phyloP scores from a whole-genome alignment of 1,140 invertebrate species.

The Anastrepha obliqua region DNA sequence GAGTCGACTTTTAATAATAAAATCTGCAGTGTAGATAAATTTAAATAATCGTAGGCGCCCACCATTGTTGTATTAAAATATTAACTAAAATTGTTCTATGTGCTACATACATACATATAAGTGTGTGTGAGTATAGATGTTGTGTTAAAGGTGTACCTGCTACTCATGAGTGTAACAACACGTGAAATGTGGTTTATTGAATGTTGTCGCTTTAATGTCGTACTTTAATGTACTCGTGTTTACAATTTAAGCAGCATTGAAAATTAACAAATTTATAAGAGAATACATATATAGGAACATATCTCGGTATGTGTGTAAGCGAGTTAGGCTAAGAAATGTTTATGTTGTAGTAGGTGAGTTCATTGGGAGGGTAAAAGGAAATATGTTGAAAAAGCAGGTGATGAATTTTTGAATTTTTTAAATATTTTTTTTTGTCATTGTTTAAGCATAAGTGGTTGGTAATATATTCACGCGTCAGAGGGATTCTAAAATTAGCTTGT shows the following conservation, averaged over 20 bases:
- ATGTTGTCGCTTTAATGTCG: neutral
- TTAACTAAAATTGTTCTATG: neutral
- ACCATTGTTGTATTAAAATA: neutral
- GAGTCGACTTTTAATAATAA: neutral
- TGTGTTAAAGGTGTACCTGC: neutral
- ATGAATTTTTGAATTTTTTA: too few relatives aligned
- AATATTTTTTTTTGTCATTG: too few relatives aligned
- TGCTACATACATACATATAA: neutral
- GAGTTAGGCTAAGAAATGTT: too few relatives aligned
- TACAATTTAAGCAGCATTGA: neutral
- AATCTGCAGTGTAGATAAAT: constrained; percentile 1
- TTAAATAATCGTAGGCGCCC: constrained; percentile 14
- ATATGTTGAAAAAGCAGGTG: too few relatives aligned
- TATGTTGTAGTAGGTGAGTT: too few relatives aligned
- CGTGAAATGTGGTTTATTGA: neutral
- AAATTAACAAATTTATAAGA: neutral
- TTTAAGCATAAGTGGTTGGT: too few relatives aligned
- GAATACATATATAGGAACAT: too few relatives aligned
- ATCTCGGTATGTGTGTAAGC: too few relatives aligned
- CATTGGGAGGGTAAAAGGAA: too few relatives aligned
- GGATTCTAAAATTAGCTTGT: too few relatives aligned
- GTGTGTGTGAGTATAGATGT: neutral
- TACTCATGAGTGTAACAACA: neutral
- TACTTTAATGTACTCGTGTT: neutral
- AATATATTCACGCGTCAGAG: too few relatives aligned